Base-by-base conservation (phyloP, 2,888 invertebrate species). In the Nemurella pictetii region DNA sequence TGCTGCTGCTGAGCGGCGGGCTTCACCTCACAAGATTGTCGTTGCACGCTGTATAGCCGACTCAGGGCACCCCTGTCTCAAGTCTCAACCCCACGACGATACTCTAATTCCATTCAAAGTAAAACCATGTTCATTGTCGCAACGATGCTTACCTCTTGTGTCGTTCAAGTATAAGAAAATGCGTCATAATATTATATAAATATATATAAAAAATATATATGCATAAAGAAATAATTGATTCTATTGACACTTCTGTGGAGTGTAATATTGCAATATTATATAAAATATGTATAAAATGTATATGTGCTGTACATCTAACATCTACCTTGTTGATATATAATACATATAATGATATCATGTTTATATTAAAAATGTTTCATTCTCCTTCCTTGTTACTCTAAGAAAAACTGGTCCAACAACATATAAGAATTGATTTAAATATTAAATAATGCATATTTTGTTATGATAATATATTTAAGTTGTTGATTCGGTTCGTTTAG, bases 271-370 rank as follows among this genome's bases (percentile, higher is more conserved):
- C 74, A 85, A 85, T 85, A 81, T 83, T 85, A 85, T 85, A 84
- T 81, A 84, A 82, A 81, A 75, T 83, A 85, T 85, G 84, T 85
- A 83, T 77, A 82, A 83, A 75, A 82, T 84, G 84, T 85, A 83
- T 84, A 84, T 85, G 84, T 84, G 84, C 81, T 85, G 85, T 86
- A 82, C 83, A 85, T 85, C 85, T 83, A 84, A 85, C 82, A 84
- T 83, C 83, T 12, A 80, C 82, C 80, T 86, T 86, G 86, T 86
- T 86, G 84, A 85, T 84, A 78, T 81, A 81, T 72, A 82, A 82
- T 82, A 82, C 82, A 82, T 82, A 86, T 86, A 84, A 86, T 86
- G 80, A 84, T 84, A 85, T 83, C 85, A 85, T 86, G 86, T 86
- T 86, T 85, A 85, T 85, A 85, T 85, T 85, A 85, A 80, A 86